Evolutionary conservation across 1,140 invertebrate genomes (phyloP).

Genomic region (Ceratoteleas bidentatus): DNA sequence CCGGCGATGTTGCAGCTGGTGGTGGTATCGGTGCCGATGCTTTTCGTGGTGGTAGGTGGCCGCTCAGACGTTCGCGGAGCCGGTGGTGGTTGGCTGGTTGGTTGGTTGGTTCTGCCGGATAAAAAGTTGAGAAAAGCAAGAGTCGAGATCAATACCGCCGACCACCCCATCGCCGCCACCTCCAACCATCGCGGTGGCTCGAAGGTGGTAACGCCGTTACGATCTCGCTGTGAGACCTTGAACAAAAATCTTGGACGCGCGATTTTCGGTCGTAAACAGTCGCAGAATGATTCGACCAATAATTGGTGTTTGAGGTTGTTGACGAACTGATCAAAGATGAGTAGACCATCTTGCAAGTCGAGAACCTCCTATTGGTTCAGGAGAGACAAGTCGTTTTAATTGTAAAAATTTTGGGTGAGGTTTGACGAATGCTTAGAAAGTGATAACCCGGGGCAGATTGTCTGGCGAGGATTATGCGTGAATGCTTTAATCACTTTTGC

Average conservation of each 20-base stretch:
- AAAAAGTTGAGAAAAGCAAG: constrained; percentile 75
- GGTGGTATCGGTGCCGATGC: constrained; percentile 67
- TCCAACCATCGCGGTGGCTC: constrained; percentile 57
- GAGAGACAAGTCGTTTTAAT: constrained; percentile 13
- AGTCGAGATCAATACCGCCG: constrained; percentile 74
- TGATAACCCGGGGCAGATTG: constrained; percentile 17
- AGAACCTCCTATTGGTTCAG: constrained; percentile 7
- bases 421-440: constrained; percentile 17
- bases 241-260: constrained; percentile 48
- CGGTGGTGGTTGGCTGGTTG: constrained; percentile 68
- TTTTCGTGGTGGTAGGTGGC: constrained; percentile 63
- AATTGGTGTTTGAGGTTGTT: constrained; percentile 7
- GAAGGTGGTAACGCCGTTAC: constrained; percentile 66
- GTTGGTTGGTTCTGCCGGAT: constrained; percentile 70
- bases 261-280: constrained; percentile 25
- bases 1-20: constrained; percentile 58
- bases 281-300: constrained; percentile 24
- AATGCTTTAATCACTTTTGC: constrained; percentile 55
- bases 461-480: constrained; percentile 31
- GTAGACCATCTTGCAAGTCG: constrained; percentile 7
- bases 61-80: constrained; percentile 63
- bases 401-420: constrained; percentile 16
- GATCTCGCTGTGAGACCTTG: constrained; percentile 51
- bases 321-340: constrained; percentile 6
- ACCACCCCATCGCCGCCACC: constrained; percentile 67